Evolutionary conservation across 2,888 invertebrate genomes (phyloP).

Genomic region (Drosophila buzzatii): DNA sequence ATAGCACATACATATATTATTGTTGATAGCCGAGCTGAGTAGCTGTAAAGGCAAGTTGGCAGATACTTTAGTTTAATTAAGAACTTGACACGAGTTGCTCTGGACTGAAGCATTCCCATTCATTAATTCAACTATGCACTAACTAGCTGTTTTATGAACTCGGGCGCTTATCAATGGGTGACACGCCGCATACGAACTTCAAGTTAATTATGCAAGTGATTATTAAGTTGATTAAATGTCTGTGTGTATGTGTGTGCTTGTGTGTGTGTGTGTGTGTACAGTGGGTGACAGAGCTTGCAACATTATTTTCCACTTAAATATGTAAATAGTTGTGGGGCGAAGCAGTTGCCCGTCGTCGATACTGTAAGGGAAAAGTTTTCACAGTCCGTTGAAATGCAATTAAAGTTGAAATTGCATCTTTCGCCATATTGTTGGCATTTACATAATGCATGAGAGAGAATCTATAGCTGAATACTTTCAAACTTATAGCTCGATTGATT

Average conservation of each 20-base stretch:
- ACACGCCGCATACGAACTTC: conserved; percentile 30
- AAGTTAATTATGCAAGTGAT: conserved; percentile 33
- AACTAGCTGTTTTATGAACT: conserved; percentile 14
- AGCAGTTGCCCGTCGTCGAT: conserved; percentile 1
- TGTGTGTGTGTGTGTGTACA: neutral
- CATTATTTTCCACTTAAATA: conserved; percentile 26
- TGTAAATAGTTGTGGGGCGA: conserved; percentile 3
- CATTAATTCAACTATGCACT: neutral
- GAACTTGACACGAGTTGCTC: neutral
- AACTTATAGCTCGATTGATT: conserved; percentile 34
- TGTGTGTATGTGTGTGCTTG: conserved; percentile 10
- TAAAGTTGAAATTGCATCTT: conserved; percentile 71
- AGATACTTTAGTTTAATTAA: neutral
- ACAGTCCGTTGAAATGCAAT: conserved; percentile 63
- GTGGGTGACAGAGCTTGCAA: conserved; percentile 14
- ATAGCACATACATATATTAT: neutral
- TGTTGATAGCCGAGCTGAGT: no score
- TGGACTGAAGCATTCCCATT: neutral
- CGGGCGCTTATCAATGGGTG: conserved; percentile 33
- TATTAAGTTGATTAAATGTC: conserved; percentile 33
- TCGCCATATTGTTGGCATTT: conserved; percentile 45
- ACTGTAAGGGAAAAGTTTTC: conserved; percentile 34
- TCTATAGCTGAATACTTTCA: conserved; percentile 35
- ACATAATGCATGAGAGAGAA: conserved; percentile 58
- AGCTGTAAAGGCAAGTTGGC: neutral